Base-by-base conservation (phyloP, 2,113 vertebrate species). In the Ursus arctos region DNA sequence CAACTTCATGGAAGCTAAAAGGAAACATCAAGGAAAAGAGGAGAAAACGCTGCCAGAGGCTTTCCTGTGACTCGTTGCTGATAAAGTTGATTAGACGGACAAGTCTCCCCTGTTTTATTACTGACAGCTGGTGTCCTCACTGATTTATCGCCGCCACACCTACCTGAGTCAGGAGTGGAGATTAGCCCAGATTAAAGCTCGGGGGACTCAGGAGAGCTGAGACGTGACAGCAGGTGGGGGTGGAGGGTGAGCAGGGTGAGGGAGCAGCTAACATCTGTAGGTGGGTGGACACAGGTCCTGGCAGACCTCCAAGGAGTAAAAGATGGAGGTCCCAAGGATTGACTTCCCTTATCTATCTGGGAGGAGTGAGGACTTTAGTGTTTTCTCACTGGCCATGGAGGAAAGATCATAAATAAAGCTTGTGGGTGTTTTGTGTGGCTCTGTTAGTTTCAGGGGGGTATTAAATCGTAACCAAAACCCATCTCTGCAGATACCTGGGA, bases 61-160 rank as follows among this genome's bases (percentile, higher is more conserved):
- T 91, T 94, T 97, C 76, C 91, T 13, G 12, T 77, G 88, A 89
- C 0, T 22, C 2, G 0, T 21, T 40, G 95, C 98, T 98, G 97
- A 98, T 95, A 96, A 96, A 97, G 93, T 95, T 98, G 98, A 98
- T 98, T 97, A 97, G 97, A 85, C 76, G 91, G 97, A 94, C 94
- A 96, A 76, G 84, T 74, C 82, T 92, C 86, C 94, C 55, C 43
- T 90, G 82, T n/a, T 93, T 76, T 57, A 84, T 95, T 88, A 92
- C 93, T 72, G 93, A 92, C 93, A 97, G 95, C 53, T 90, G 82
- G 97, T 93, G 95, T 95, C 95, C 76, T 88, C 74, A n/a, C 95
- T 98, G 98, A 98, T 98, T 98, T 97, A 98, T 98, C 96, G 80
- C 40, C 53, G 88, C 92, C 88, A 95, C 43, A 57, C 81, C 40